Percentiles rank a stretch among this genome's conserved stretches.
These are phyloP conservation scores for Galendromus occidentalis DNA, from an alignment of 1,140 invertebrate species.

Conservation along the genomic window DNA sequence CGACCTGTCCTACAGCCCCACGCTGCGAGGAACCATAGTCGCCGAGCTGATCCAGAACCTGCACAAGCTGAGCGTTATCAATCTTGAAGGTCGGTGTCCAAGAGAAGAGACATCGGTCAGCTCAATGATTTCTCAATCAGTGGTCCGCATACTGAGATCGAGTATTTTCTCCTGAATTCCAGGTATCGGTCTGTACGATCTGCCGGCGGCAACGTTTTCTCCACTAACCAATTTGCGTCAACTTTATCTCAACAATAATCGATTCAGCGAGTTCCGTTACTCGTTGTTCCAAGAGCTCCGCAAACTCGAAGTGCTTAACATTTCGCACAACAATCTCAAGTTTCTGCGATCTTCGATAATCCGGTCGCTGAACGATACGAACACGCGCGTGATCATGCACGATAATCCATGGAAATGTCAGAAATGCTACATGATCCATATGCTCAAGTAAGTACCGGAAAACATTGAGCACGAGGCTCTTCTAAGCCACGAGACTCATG, in stretches of 20 bases:
- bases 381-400: constrained; percentile 25
- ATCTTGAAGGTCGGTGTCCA: neutral
- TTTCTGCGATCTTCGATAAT: constrained; percentile 1
- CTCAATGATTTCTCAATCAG: too few relatives aligned
- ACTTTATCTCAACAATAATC: neutral
- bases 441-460: constrained; percentile 25
- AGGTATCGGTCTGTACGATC: constrained; percentile 5
- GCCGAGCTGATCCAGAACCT: constrained; percentile 27
- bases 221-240: neutral
- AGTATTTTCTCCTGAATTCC: neutral
- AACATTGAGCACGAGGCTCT: too few relatives aligned
- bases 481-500: too few relatives aligned
- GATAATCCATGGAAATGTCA: constrained; percentile 46
- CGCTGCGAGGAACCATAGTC: constrained; percentile 19
- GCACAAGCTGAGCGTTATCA: constrained; percentile 26
- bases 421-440: constrained; percentile 32
- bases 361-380: constrained; percentile 5
- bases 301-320: constrained; percentile 4
- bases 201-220: constrained; percentile 6
- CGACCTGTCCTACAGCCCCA: constrained; percentile 25
- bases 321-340: constrained; percentile 4
- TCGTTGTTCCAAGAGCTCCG: neutral
- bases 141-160: too few relatives aligned
- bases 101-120: too few relatives aligned
- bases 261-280: constrained; percentile 5